Base-by-base conservation (phyloP, 2,888 invertebrate genomes). In the Harmothoe impar region DNA sequence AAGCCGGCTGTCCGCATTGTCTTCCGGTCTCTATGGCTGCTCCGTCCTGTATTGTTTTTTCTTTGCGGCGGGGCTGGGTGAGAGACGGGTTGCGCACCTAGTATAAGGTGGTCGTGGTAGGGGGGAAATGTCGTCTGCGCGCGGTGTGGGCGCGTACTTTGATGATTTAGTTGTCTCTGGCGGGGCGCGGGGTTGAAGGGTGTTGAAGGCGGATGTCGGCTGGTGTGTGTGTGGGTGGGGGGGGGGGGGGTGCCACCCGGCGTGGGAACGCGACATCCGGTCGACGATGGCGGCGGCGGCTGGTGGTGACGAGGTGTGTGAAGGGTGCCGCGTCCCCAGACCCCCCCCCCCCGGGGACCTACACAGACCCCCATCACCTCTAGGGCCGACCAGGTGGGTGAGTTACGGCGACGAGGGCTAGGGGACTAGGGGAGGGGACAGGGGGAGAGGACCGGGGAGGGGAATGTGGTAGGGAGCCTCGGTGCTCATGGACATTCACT, bases 191-290 rank as follows among this genome's bases (percentile, higher is more conserved):
- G 23, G 68, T 68, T n/a, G 68, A n/a, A n/a, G n/a, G n/a, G n/a
- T n/a, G n/a, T n/a, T n/a, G n/a, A n/a, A n/a, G n/a, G n/a, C n/a
- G n/a, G n/a, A n/a, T n/a, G n/a, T 68, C 68, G 68, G n/a, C n/a
- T n/a, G n/a, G n/a, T n/a, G n/a, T n/a, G n/a, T n/a, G n/a, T n/a
- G 72, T 25, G 29, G 72, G 23, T 3, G 62, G 3, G 62, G 62
- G 62, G 62, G 0, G 62, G 62, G 3, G 7, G 72, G 72, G 72
- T 72, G n/a, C 5, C 72, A 25, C 72, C 72, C 72, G 72, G 72
- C 72, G 72, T 72, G 72, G 72, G 72, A 72, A 72, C n/a, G 72
- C 25, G 29, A 29, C 72, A 72, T 72, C 72, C 72, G 72, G 72
- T 72, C 5, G 25, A 25, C 72, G 72, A 25, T 25, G 25, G 72